These are phyloP conservation scores for Poicephalus meyeri DNA, from an alignment of 2,113 vertebrate genomes.

Conservation along the genomic window DNA sequence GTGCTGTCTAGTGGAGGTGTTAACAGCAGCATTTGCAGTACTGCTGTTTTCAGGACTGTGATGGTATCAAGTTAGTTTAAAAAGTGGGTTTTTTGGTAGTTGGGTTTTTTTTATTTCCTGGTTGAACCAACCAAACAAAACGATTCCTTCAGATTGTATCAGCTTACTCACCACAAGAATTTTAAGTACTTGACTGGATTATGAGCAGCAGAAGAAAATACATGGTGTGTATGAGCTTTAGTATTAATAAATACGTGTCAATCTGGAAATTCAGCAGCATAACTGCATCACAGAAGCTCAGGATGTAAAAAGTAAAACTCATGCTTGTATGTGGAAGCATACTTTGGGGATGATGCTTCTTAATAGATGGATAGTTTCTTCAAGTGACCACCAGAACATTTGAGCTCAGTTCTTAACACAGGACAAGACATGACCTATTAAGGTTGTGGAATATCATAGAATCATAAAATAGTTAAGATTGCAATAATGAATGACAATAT, in stretches of 20 bases:
- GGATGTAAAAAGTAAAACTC: not conserved
- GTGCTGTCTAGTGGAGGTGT: not conserved
- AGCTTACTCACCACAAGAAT: not conserved
- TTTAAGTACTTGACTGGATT: not conserved
- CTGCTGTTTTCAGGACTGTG: not conserved
- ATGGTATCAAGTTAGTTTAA: not conserved
- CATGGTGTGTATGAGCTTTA: not conserved
- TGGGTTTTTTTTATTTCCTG: not conserved
- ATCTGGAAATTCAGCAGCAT: not conserved
- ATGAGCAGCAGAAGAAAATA: not conserved
- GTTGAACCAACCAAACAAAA: not conserved
- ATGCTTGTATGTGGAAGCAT: not conserved
- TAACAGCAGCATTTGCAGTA: not conserved
- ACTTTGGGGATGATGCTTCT: not conserved
- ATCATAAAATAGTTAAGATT: not conserved
- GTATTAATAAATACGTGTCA: not conserved
- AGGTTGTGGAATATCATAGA: not conserved
- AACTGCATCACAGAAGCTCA: not conserved
- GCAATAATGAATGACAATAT: not conserved
- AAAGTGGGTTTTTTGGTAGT: not conserved
- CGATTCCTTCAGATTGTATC: not conserved
- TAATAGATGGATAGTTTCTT: not conserved
- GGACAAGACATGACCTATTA: not conserved
- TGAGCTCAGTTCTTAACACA: not conserved
- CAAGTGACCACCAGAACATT: not conserved